phyloP scores from a whole-genome alignment of 2,113 vertebrate species.

The Oncorhynchus gorbuscha region DNA sequence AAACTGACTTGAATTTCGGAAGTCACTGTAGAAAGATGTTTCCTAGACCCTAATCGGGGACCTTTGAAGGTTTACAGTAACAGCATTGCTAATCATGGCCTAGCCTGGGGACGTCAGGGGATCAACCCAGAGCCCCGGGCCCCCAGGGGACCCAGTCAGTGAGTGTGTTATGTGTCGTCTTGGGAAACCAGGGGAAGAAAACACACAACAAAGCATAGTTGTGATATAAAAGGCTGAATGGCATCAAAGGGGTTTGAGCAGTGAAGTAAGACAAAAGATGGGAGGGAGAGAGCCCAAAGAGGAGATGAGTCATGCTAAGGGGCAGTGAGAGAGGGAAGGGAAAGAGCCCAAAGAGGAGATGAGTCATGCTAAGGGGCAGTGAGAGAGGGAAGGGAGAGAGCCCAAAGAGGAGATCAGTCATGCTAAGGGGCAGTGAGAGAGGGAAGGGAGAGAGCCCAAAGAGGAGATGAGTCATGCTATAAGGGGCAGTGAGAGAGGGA shows the following conservation, averaged over 20 bases:
- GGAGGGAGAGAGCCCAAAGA: slow-evolving; percentile 9
- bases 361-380: slow-evolving; percentile 20
- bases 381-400: slow-evolving; percentile 2
- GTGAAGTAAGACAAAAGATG: slow-evolving; percentile 62
- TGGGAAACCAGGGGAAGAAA: slow-evolving; percentile 51
- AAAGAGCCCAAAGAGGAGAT: slow-evolving; percentile 18
- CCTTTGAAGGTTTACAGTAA: slow-evolving; percentile 52
- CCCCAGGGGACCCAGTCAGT: slow-evolving; percentile 33
- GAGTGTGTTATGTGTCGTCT: slow-evolving; percentile 50
- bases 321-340: slow-evolving; percentile 13
- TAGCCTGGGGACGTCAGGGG: slow-evolving; percentile 17
- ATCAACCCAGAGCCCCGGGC: slow-evolving; percentile 35
- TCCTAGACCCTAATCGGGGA: slow-evolving; percentile 18
- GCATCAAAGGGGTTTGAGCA: slow-evolving; percentile 74
- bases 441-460: slow-evolving; percentile 1
- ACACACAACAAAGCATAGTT: slow-evolving; percentile 68
- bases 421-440: too few species aligned
- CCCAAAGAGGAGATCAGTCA: slow-evolving; percentile 34
- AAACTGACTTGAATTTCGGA: slow-evolving; percentile 35
- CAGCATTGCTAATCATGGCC: slow-evolving; percentile 44
- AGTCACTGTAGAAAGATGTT: slow-evolving; percentile 45
- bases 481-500: too few species aligned
- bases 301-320: slow-evolving; percentile 31
- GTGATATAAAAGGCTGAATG: slow-evolving; percentile 72
- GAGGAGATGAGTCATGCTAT: slow-evolving; percentile 33